Evolutionary conservation across 2,797 vertebrate species (phyloP), one percentile per base, ranked within the genome.

Genomic region (Arrhamphus sclerolepis): DNA sequence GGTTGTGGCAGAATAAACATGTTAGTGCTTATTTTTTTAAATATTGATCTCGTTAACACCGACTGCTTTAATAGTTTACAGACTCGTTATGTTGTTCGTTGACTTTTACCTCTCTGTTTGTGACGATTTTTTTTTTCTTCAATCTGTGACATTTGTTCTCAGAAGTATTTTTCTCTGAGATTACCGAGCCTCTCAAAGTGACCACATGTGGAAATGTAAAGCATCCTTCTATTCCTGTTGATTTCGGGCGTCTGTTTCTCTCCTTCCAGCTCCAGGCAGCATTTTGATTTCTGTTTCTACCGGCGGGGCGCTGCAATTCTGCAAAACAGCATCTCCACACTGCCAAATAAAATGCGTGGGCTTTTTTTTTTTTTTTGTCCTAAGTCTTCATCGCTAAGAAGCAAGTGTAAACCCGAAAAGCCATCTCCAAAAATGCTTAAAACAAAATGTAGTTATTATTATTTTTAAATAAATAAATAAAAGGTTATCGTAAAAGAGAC

Each of bases 251-350:
- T 59, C 60, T 48, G 56, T 81, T 81, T 62, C 43, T n/a, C 65
- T 22, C 6, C 22, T 46, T 57, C 40, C 72, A 66, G 67, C 62
- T 74, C 56, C 31, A 7, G 55, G 3, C 62, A 17, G 56, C 44
- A 44, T 77, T n/a, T n/a, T n/a, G n/a, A n/a, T n/a, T 60, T 64
- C 58, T 61, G 77, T 42, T 50, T 56, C 67, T 72, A 84, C 62
- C 75, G 62, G 49, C 57, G 62, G 61, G 10, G 46, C 10, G 69
- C 62, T 79, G 62, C 62, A 47, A 64, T 58, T 75, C 58, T 48
- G 62, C 53, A 61, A 68, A 75, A 69, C 56, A 20, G 22, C 17
- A 71, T 50, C 53, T 43, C 46, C 59, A 19, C 29, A 42, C 29
- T 60, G 48, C 22, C 22, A 10, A 9, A 34, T 34, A 10, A 10